These are phyloP conservation scores for Antedon mediterranea DNA, from an alignment of 53 echinoderm and acorn worm species.

Conservation along the genomic window DNA sequence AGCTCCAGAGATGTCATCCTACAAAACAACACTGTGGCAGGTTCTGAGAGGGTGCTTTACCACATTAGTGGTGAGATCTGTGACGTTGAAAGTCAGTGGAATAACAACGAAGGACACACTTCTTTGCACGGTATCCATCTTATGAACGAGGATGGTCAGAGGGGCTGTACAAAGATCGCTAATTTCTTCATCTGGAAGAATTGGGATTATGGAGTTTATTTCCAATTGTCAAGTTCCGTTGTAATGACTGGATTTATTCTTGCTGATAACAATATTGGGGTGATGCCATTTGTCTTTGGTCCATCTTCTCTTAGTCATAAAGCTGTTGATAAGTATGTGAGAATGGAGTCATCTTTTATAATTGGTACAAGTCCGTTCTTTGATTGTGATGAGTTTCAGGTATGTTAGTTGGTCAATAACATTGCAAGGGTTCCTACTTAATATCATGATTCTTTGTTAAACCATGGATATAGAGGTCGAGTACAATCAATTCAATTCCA, in stretches of 20 bases:
- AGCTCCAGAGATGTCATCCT: constrained; percentile 33
- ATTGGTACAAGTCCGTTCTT: constrained; percentile 72
- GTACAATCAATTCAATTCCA: no score
- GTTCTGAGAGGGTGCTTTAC: constrained; percentile 69
- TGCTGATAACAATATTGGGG: constrained; percentile 56
- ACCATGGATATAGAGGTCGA: no score
- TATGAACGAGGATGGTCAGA: neutral
- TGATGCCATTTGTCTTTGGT: constrained; percentile 39
- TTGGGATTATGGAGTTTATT: constrained; percentile 70
- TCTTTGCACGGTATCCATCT: constrained; percentile 58
- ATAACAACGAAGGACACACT: constrained; percentile 49
- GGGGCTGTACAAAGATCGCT: constrained; percentile 13
- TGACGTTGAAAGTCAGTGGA: constrained; percentile 15
- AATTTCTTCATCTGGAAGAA: constrained; percentile 66
- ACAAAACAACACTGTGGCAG: constrained; percentile 67
- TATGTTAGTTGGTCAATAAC: no score
- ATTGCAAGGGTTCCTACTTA: no score
- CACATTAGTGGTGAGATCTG: constrained; percentile 44
- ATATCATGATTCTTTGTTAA: no score
- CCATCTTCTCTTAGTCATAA: constrained; percentile 47
- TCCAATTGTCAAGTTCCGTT: constrained; percentile 29
- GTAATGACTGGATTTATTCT: constrained; percentile 34
- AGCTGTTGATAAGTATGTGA: constrained; percentile 45
- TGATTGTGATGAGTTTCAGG: constrained; percentile 49
- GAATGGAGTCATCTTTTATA: constrained; percentile 38